Conservation (phyloP, 2,113 vertebrate genomes). For the Pao palembangensis region DNA sequence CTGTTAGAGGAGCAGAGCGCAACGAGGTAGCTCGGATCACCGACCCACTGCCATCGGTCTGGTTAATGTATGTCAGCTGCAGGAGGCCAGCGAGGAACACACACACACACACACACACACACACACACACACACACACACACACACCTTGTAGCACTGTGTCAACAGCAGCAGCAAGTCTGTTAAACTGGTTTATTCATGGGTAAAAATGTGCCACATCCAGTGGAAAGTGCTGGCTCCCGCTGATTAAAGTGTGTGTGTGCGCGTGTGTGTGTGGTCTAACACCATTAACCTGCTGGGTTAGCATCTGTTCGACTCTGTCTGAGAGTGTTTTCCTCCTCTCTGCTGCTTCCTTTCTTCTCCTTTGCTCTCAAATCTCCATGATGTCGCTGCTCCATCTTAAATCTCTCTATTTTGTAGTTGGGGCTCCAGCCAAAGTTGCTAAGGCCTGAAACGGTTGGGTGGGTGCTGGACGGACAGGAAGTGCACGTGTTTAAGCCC, state of each 20-base stretch:
- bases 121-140: slow-evolving; percentile 11
- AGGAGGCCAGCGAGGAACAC: not conserved
- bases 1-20: slow-evolving; percentile 4
- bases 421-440: no score
- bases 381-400: no score
- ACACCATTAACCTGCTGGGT: slow-evolving; percentile 1
- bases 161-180: not conserved
- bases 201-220: no score
- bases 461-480: no score
- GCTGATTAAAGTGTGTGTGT: not conserved
- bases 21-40: no score
- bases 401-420: no score
- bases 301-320: not conserved
- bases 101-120: slow-evolving; percentile 18
- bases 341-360: not conserved
- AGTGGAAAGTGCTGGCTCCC: no score
- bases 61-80: no score
- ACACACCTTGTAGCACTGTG: not conserved
- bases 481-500: no score
- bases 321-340: not conserved
- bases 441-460: no score
- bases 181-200: not conserved
- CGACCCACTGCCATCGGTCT: no score
- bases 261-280: not conserved
- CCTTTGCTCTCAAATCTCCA: not conserved